These are phyloP conservation scores for Conomelus anceps DNA, from an alignment of 2,888 invertebrate species.

Conservation along the genomic window DNA sequence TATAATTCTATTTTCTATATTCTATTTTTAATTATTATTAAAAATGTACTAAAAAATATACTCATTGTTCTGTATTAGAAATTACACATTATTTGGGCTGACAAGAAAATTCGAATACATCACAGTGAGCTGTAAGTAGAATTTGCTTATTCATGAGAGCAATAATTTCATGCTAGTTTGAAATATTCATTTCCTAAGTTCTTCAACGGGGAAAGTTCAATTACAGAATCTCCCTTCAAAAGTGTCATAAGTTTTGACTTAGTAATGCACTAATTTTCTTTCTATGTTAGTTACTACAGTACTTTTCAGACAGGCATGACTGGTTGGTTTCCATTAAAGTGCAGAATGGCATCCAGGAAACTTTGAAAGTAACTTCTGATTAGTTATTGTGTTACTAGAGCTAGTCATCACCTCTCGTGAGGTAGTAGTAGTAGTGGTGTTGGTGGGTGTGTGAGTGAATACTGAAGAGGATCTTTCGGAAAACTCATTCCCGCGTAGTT, in stretches of 20 bases:
- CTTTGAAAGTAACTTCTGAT: neutral
- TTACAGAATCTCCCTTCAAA: neutral
- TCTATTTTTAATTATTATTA: too few relatives aligned
- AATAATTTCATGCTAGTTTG: neutral
- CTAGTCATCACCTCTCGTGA: neutral
- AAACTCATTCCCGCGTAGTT: neutral
- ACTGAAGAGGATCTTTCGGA: neutral
- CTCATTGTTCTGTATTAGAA: too few relatives aligned
- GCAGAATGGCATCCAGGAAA: neutral
- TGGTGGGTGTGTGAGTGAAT: neutral
- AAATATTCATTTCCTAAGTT: neutral
- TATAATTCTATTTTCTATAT: too few relatives aligned
- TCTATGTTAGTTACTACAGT: neutral
- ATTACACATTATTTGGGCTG: too few relatives aligned
- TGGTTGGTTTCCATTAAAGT: neutral
- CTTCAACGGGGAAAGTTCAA: neutral
- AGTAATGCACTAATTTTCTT: neutral
- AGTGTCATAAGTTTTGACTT: neutral
- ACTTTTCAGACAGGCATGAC: neutral
- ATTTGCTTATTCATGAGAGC: neutral
- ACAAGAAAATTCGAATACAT: too few relatives aligned
- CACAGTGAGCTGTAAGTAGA: neutral
- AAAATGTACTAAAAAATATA: too few relatives aligned
- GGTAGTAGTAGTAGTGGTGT: too few relatives aligned
- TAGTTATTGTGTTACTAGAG: neutral